These are phyloP conservation scores for Antechinus flavipes DNA, from an alignment of 2,113 vertebrate genomes.

Conservation along the genomic window DNA sequence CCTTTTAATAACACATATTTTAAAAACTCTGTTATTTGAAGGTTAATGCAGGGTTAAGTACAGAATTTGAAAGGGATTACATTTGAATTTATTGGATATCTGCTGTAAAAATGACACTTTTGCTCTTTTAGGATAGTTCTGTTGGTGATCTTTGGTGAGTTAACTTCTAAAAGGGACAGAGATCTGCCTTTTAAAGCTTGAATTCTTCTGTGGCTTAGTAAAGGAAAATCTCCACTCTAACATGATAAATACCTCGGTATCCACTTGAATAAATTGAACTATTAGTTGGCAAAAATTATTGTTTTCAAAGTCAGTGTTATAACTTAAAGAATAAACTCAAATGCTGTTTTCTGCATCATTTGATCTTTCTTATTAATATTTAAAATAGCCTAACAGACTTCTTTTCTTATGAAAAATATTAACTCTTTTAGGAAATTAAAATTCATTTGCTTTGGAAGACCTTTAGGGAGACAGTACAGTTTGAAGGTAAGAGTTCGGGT, in stretches of 20 bases:
- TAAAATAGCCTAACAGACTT: not conserved
- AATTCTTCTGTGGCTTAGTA: not conserved
- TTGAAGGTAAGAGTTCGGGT: no score
- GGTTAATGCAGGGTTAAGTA: not conserved
- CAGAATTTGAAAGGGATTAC: not conserved
- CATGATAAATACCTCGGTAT: not conserved
- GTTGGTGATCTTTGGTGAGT: not conserved
- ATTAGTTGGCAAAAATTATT: not conserved
- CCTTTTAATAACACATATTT: not conserved
- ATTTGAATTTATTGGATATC: not conserved
- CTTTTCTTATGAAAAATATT: slow-evolving; percentile 21
- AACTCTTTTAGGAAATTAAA: not conserved
- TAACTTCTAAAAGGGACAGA: not conserved
- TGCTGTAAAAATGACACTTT: not conserved
- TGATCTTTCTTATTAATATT: not conserved
- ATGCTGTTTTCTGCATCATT: not conserved
- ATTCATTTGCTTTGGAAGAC: not conserved
- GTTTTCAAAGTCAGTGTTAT: not conserved
- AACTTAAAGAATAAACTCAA: not conserved
- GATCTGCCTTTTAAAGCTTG: not conserved
- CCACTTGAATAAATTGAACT: slow-evolving; percentile 13
- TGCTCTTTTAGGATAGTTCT: slow-evolving; percentile 6
- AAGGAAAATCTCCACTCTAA: not conserved
- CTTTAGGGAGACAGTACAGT: not conserved
- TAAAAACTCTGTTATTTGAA: not conserved